Percentiles rank a stretch among this genome's conserved stretches.
Conservation (phyloP, 2,113 vertebrate genomes). For the Dolichotis patagonum region DNA sequence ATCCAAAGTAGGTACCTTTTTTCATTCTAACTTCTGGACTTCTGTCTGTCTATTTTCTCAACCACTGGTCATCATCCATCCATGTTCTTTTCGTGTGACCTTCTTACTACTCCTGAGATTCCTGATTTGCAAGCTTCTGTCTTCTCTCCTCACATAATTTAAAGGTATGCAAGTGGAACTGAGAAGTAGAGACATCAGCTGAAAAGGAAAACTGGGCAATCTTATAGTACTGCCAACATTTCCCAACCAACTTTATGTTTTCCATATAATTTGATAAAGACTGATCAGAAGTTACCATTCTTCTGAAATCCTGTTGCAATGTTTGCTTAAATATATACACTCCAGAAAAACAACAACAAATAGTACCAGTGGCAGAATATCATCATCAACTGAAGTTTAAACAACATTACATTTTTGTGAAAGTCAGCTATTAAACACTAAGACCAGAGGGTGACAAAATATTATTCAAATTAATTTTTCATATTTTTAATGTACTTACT, state of each 20-base stretch:
- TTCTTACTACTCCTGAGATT: background rate
- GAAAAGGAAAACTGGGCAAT: background rate
- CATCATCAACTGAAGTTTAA: background rate
- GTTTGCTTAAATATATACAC: background rate
- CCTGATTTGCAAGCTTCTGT: background rate
- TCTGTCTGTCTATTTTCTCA: constrained; percentile 50
- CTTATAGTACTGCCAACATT: background rate
- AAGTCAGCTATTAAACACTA: background rate
- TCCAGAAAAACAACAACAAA: background rate
- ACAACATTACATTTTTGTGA: background rate
- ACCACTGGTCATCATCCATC: background rate
- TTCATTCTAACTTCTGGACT: constrained; percentile 45
- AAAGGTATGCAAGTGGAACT: background rate
- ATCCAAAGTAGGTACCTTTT: constrained; percentile 44
- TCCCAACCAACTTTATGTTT: background rate
- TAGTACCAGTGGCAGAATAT: background rate
- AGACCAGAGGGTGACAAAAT: background rate
- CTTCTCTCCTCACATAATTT: background rate
- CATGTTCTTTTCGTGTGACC: background rate
- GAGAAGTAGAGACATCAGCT: background rate
- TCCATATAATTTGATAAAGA: background rate
- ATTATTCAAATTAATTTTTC: background rate
- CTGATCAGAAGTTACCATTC: background rate
- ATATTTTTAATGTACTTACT: background rate
- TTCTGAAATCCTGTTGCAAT: background rate